These are phyloP conservation scores for Pristionchus maxplancki DNA, from an alignment of 2,888 invertebrate genomes.

Conservation along the genomic window DNA sequence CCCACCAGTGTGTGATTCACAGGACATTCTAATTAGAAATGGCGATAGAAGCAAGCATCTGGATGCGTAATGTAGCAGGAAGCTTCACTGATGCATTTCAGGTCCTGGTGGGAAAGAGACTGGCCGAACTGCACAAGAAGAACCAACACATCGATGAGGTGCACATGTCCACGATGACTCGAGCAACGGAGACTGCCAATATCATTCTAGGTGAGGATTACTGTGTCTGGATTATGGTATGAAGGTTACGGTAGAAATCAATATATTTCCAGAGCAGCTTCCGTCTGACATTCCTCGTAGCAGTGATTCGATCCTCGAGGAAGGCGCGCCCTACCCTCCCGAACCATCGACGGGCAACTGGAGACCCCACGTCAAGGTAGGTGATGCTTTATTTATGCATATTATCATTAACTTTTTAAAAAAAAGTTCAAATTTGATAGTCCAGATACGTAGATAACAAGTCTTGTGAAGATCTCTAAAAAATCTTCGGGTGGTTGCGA, in stretches of 20 bases:
- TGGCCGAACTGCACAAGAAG: constrained; percentile 85
- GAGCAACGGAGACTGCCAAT: constrained; percentile 92
- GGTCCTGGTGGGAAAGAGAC: constrained; percentile 82
- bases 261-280: constrained; percentile 23
- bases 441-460: no score
- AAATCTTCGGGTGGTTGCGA: neutral
- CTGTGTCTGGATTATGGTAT: neutral
- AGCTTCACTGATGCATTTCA: neutral
- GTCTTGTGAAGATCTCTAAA: neutral
- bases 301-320: constrained; percentile 82
- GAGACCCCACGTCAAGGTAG: constrained; percentile 87
- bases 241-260: neutral
- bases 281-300: neutral
- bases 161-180: constrained; percentile 91
- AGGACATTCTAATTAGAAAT: no score
- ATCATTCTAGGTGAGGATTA: constrained; percentile 86
- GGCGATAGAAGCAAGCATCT: no score
- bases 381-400: neutral
- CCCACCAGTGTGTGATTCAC: no score
- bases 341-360: constrained; percentile 92
- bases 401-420: no score
- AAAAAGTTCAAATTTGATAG: no score
- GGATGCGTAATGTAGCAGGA: no score
- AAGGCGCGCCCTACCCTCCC: constrained; percentile 95
- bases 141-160: constrained; percentile 82